phyloP scores from a whole-genome alignment of 2,113 vertebrate species.

The Syrrhaptes paradoxus region DNA sequence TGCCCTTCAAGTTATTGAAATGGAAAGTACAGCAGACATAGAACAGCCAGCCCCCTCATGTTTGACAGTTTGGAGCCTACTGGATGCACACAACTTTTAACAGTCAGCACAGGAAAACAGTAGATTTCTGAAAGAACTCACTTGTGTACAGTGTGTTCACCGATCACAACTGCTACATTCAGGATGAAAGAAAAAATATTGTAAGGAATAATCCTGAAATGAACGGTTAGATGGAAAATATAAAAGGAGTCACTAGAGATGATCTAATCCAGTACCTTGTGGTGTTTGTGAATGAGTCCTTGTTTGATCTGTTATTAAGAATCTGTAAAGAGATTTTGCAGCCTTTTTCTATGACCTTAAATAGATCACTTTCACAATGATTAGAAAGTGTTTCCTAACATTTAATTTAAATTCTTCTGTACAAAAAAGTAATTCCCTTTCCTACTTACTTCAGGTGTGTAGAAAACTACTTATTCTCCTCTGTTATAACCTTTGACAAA shows the following conservation, averaged over 20 bases:
- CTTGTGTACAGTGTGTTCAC: neutral
- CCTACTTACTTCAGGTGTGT: neutral
- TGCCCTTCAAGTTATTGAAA: neutral
- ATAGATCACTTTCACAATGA: neutral
- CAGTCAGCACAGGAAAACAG: neutral
- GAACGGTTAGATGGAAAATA: neutral
- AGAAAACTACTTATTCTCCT: neutral
- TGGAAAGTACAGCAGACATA: neutral
- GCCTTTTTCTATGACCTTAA: neutral
- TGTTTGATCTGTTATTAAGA: neutral
- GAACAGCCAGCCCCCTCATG: neutral
- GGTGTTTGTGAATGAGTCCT: neutral
- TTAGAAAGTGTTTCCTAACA: neutral
- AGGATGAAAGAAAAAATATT: neutral
- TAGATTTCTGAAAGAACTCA: neutral
- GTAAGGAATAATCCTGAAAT: neutral
- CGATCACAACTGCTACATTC: neutral
- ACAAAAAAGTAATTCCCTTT: neutral
- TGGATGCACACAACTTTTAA: neutral
- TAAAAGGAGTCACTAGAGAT: neutral
- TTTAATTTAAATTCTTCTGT: neutral
- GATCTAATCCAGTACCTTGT: neutral
- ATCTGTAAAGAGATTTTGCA: neutral
- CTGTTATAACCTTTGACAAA: neutral
- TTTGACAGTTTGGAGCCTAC: neutral